These are phyloP conservation scores for Meloidogyne hapla DNA, from an alignment of 1,140 invertebrate genomes.

Conservation along the genomic window DNA sequence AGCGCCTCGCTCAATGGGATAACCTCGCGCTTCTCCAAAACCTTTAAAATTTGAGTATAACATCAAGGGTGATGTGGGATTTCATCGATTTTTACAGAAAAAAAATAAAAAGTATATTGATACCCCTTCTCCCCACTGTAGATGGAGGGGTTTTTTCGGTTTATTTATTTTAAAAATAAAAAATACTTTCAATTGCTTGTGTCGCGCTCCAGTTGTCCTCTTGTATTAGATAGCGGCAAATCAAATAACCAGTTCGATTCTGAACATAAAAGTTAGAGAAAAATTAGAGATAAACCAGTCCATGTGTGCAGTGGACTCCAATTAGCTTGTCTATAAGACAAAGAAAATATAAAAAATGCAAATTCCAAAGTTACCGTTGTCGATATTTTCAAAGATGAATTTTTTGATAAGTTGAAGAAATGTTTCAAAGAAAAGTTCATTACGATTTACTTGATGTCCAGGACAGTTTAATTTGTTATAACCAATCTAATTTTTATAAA, in stretches of 20 bases:
- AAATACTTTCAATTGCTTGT: slow-evolving; percentile 13
- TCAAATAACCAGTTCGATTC: slow-evolving; percentile 81
- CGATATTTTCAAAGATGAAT: not conserved
- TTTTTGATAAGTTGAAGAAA: slow-evolving; percentile 29
- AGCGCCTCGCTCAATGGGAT: slow-evolving; percentile 4
- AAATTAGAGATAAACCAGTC: slow-evolving; percentile 67
- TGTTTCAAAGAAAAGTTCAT: slow-evolving; percentile 35
- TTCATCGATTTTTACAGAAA: too few species aligned
- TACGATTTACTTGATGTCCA: slow-evolving; percentile 64
- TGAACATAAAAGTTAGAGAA: not conserved
- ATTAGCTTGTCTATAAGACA: slow-evolving; percentile 68
- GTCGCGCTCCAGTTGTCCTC: slow-evolving; percentile 53
- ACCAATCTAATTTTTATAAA: slow-evolving; percentile 54
- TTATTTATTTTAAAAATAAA: too few species aligned
- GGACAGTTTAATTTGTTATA: slow-evolving; percentile 67
- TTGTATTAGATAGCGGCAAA: slow-evolving; percentile 69
- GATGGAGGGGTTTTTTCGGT: too few species aligned
- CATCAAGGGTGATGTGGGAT: too few species aligned
- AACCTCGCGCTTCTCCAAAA: not conserved
- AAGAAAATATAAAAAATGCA: not conserved
- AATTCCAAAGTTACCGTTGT: not conserved
- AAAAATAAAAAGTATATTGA: too few species aligned
- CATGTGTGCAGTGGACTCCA: slow-evolving; percentile 85
- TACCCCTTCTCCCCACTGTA: too few species aligned
- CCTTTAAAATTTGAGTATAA: slow-evolving; percentile 1